Evolutionary conservation across 1,140 invertebrate genomes (phyloP).

Genomic region (Scaptodrosophila lebanonensis): DNA sequence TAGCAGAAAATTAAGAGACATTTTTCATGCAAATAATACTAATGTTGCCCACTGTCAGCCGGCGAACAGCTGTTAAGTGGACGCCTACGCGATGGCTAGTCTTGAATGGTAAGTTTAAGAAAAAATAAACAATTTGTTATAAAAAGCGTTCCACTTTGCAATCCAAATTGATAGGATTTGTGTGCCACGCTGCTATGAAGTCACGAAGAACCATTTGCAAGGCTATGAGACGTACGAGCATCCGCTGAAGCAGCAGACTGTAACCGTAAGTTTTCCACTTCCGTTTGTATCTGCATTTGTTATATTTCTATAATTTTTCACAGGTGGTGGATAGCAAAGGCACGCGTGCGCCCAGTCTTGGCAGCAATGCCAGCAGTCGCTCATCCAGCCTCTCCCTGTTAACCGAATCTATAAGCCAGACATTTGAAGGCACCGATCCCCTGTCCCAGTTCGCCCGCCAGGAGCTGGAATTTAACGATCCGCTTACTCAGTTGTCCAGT

Average conservation of each 20-base stretch:
- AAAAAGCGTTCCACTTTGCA: constrained; percentile 3
- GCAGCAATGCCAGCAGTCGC: constrained; percentile 9
- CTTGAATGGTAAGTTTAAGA: constrained; percentile 49
- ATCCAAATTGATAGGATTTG: no score
- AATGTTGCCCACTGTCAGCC: background rate
- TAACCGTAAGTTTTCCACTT: constrained; percentile 13
- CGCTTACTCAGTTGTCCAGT: constrained; percentile 81
- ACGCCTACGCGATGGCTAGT: constrained; percentile 50
- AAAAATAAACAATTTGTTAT: constrained; percentile 41
- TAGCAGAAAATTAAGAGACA: no score
- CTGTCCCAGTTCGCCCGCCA: constrained; percentile 84
- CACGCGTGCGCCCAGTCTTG: constrained; percentile 8
- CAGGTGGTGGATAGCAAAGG: constrained; percentile 46
- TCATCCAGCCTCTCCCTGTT: constrained; percentile 19
- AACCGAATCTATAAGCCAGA: constrained; percentile 79
- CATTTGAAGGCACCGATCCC: constrained; percentile 86
- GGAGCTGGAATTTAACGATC: constrained; percentile 80
- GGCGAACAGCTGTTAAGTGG: constrained; percentile 13
- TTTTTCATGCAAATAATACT: constrained; percentile 33
- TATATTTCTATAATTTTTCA: background rate
- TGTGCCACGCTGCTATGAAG: constrained; percentile 54
- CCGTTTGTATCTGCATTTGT: constrained; percentile 1
- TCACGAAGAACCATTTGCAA: constrained; percentile 39
- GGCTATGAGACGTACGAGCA: constrained; percentile 43
- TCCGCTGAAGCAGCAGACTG: constrained; percentile 51